These are phyloP conservation scores for Temnothorax unifasciatus DNA, from an alignment of 2,888 invertebrate species.

Conservation along the genomic window DNA sequence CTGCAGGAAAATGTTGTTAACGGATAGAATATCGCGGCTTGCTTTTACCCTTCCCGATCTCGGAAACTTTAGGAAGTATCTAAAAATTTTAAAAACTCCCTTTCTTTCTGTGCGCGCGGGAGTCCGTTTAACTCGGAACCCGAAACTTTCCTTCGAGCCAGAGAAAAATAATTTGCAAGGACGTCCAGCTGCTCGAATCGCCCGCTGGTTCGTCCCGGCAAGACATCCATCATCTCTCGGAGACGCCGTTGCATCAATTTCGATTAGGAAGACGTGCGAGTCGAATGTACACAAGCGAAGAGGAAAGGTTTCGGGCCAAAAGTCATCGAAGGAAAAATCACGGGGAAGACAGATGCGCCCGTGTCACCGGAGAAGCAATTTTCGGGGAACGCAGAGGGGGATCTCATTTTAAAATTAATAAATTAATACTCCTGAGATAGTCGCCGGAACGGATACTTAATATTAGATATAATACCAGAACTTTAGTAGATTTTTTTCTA, in stretches of 20 bases:
- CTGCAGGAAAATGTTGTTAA: constrained; percentile 8
- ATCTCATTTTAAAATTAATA: neutral
- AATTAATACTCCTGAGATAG: neutral
- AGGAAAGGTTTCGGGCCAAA: constrained; percentile 33
- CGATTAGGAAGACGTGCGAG: constrained; percentile 44
- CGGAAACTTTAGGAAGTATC: constrained; percentile 10
- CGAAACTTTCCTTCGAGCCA: neutral
- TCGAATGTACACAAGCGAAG: constrained; percentile 42
- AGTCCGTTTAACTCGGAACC: neutral
- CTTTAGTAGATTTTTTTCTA: neutral
- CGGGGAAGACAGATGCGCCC: constrained; percentile 42
- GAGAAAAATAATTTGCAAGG: constrained; percentile 60
- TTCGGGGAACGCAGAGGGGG: neutral
- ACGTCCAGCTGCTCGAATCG: constrained; percentile 48
- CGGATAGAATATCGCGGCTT: neutral
- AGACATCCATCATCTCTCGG: constrained; percentile 49
- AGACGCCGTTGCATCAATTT: constrained; percentile 55
- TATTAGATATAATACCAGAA: neutral
- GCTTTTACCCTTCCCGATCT: neutral
- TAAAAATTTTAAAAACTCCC: constrained; percentile 29
- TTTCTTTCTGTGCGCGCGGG: neutral
- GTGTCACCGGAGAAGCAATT: constrained; percentile 14
- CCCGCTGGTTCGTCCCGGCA: constrained; percentile 14
- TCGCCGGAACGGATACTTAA: neutral
- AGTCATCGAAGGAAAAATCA: constrained; percentile 53